Base-by-base conservation (phyloP, 2,888 invertebrate species). In the Tethea ocularis region DNA sequence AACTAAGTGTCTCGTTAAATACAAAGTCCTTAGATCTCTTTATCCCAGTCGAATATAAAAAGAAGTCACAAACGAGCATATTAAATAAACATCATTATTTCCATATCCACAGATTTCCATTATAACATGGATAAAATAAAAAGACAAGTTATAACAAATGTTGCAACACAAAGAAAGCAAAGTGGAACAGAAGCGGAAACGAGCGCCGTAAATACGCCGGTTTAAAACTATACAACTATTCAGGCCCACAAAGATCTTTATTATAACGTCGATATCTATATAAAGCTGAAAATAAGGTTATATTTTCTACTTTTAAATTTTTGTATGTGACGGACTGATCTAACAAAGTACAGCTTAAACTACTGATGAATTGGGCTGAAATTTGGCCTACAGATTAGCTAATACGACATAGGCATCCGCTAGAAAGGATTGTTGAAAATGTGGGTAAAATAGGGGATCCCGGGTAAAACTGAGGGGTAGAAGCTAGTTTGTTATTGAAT, bases 151-250 rank as follows among this genome's bases (percentile, higher is more conserved):
- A 8, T 57, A 57, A 52, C 29, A 33, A 46, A 46, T 51, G 56
- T 29, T 46, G 20, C 46, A 46, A 33, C 53, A 46, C 51, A 60
- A 53, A 57, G 51, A 60, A 57, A 54, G 33, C 46, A 46, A 59
- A 46, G 26, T 62, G 56, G 20, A 52, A 57, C 58, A 61, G 61
- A 61, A 63, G 59, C 57, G 59, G 54, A 38, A 59, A 59, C 55
- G 51, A 58, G 62, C 60, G 46, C 46, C 46, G 46, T 46, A 46
- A 46, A 46, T 46, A 46, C 46, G 46, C 46, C 46, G 46, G 46
- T 20, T 46, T 46, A 46, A 46, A 46, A 46, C 46, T 46, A 46
- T 20, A 46, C 46, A 46, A 20, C 46, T 46, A 46, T 46, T 46
- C 46, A 46, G 10, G 46, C 46, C 8, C 46, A 46, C 46, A 46